Evolutionary conservation across 2,113 vertebrate species (phyloP).

Genomic region (Alethe castanea): DNA sequence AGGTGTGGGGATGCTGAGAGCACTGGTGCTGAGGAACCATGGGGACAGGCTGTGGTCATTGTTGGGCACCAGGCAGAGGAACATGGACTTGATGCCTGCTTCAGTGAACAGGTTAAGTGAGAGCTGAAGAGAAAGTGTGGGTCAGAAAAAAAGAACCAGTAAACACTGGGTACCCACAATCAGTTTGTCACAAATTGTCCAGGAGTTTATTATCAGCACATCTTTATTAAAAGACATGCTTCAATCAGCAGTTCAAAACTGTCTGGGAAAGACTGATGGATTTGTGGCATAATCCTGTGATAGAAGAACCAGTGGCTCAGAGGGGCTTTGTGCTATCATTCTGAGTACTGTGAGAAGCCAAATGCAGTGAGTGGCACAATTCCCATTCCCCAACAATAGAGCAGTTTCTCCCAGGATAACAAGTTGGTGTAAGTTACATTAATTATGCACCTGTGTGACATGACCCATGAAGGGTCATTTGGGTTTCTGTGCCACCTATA

Average conservation of each 20-base stretch:
- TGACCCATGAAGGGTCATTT: not conserved
- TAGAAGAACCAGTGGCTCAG: not conserved
- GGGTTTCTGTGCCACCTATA: not conserved
- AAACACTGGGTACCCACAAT: not conserved
- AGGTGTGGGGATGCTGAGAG: fast-evolving
- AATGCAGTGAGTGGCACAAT: constrained; percentile 5
- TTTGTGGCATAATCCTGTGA: not conserved
- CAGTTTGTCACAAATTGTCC: not conserved
- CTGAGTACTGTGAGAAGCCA: not conserved
- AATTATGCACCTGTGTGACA: constrained; percentile 9
- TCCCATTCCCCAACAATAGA: constrained; percentile 28
- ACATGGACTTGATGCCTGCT: not conserved
- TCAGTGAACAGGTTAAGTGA: not conserved
- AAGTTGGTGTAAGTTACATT: not conserved
- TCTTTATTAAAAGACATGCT: not conserved
- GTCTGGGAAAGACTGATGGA: not conserved
- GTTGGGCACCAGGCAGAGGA: not conserved
- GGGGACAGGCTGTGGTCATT: not conserved
- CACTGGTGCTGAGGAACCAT: fast-evolving
- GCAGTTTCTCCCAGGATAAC: not conserved
- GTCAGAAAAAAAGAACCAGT: not conserved
- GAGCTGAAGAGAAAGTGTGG: not conserved
- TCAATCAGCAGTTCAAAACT: not conserved
- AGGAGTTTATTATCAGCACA: not conserved
- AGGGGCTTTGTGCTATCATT: not conserved